Base-by-base conservation (phyloP, 2,113 vertebrate genomes). In the Gymnorhina tibicen region DNA sequence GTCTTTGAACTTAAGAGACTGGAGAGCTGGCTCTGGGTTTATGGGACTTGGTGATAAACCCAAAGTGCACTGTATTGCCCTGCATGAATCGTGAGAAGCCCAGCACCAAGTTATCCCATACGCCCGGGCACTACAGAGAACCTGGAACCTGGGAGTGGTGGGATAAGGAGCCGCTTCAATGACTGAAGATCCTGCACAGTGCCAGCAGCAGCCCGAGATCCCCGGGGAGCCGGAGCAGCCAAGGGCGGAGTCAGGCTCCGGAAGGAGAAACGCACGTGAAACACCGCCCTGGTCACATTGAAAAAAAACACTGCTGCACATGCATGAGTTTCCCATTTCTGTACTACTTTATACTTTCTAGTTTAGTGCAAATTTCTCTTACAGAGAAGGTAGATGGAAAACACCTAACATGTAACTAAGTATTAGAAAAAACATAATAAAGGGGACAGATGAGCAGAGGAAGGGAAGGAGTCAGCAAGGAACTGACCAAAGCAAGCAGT, bases 21-120 rank as follows among this genome's bases (percentile, higher is more conserved):
- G 47, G 59, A 70, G 56, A 93, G n/a, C 30, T 75, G 47, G 26
- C 74, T 87, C 60, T 91, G 11, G 5, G 68, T 67, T 42, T 42
- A 28, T 27, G 18, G 28, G 19, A 23, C 47, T 63, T 39, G 33
- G 19, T 56, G 47, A 50, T 35, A 58, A 87, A 41, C 16, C 7
- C 42, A 3, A n/a, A 50, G 53, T 16, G 18, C 32, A 23, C n/a
- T 0, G 0, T 24, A 23, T 8, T 50, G 52, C 27, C 41, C 24
- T 27, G 26, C 37, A 49, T 16, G n/a, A 75, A 85, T 19, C 1
- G 1, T 14, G 58, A 70, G n/a, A 70, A 90, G 63, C 30, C 11
- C 64, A 81, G 17, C 32, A 74, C 19, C 32, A 6, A 37, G 37
- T 49, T 28, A 66, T 16, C 30, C 6, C 50, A 16, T 4, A 5